A percentile compares a stretch with the other conserved stretches of the same genome.
phyloP scores from a whole-genome alignment of 2,113 vertebrate genomes.

The Morone chrysops region DNA sequence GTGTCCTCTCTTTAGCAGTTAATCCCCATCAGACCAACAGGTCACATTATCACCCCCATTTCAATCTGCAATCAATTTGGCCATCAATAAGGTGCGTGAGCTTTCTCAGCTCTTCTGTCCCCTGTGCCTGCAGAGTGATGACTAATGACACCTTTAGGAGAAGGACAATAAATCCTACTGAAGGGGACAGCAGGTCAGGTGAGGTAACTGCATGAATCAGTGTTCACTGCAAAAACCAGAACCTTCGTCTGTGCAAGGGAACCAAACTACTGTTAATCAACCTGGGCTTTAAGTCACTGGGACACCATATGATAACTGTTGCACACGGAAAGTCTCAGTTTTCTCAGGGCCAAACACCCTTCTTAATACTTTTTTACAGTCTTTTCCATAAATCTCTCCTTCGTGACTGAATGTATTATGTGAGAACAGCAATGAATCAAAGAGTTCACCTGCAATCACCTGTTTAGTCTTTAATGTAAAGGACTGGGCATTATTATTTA shows the following conservation, averaged over 20 bases:
- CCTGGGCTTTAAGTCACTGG: neutral
- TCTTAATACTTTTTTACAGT: neutral
- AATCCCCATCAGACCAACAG: constrained; percentile 60
- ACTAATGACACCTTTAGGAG: constrained; percentile 50
- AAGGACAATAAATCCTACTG: constrained; percentile 57
- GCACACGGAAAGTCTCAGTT: neutral
- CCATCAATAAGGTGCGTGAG: constrained; percentile 48
- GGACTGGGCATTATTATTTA: neutral
- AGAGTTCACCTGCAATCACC: neutral
- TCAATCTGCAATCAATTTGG: constrained; percentile 56
- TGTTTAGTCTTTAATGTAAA: neutral
- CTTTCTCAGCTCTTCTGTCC: constrained; percentile 52
- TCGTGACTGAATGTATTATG: neutral
- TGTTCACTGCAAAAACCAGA: constrained; percentile 27
- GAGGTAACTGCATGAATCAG: constrained; percentile 46
- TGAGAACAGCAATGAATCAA: neutral
- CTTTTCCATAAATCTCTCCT: neutral
- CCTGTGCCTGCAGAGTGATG: constrained; percentile 42
- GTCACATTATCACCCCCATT: constrained; percentile 66
- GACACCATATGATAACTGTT: constrained; percentile 14
- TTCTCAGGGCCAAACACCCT: neutral
- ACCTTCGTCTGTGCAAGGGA: neutral
- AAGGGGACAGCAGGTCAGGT: constrained; percentile 47
- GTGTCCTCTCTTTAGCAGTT: constrained; percentile 32
- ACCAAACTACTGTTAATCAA: constrained; percentile 32